Base-by-base conservation (phyloP, 2,113 vertebrate species). In the Nerophis lumbriciformis region DNA sequence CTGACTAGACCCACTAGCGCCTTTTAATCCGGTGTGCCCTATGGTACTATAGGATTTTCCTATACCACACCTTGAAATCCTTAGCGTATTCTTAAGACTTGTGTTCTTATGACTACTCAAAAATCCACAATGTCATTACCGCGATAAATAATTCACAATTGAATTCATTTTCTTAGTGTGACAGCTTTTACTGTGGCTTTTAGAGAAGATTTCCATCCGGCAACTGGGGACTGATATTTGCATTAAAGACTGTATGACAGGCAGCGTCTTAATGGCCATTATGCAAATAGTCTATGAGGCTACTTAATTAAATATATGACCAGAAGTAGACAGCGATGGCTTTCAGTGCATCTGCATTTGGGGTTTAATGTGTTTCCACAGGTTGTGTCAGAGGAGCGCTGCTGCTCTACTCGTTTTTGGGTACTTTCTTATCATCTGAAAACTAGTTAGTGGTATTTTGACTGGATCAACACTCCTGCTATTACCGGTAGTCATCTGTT, bases 181-280 rank as follows among this genome's bases (percentile, higher is more conserved):
- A 53, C 45, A 65, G 53, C 45, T 52, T 62, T 55, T 52, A 58
- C 13, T 47, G 2, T 1, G 35, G 19, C 9, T 53, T 19, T 47
- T 1, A 5, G n/a, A 57, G 36, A 54, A 39, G 28, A 50, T 28
- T 4, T 28, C 47, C 13, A 57, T 65, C 63, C 60, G 39, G 47
- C 55, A 10, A 51, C 52, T n/a, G 8, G 12, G 55, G 45, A 62
- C 45, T 53, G 67, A 63, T 52, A 50, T 60, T 53, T 48, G 59
- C 39, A 63, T 61, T 58, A 42, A 16, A 61, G 4, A 8, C 4
- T 50, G n/a, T 35, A 45, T 28, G 10, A 14, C 51, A 50, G 16
- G 49, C 35, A 53, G 58, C 5, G 48, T 54, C 1, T 53, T 28
- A 21, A 53, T 37, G 48, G 47, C 28, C 21, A 58, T 73, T 57